Conservation (phyloP, 1,140 invertebrate species). For the Sitobion miscanthi region DNA sequence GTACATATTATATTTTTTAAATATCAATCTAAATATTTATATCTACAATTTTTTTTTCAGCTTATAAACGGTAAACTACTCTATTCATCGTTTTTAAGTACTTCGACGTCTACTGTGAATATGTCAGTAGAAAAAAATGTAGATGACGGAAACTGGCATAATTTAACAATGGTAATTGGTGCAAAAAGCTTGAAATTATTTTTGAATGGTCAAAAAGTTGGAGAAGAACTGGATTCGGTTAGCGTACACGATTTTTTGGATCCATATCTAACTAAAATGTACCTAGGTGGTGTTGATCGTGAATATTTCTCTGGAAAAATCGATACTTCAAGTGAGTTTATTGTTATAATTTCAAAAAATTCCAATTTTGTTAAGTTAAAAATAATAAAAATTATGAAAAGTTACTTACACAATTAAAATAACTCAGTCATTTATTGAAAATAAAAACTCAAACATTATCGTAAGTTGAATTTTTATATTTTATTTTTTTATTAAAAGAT, state of each 20-base stretch:
- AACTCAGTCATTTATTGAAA: background rate
- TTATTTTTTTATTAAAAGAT: background rate
- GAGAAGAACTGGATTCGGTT: conserved; percentile 82
- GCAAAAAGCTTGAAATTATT: conserved; percentile 74
- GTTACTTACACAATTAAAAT: background rate
- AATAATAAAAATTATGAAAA: background rate
- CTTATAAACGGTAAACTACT: conserved; percentile 34
- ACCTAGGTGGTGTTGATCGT: conserved; percentile 74
- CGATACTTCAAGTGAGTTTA: conserved; percentile 63
- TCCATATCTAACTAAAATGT: conserved; percentile 81
- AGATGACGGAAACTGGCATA: conserved; percentile 86
- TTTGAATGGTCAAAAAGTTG: conserved; percentile 74
- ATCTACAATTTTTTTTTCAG: background rate
- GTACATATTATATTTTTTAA: conserved; percentile 63
- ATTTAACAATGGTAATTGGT: conserved; percentile 74
- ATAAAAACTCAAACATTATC: too few species aligned
- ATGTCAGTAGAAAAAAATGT: conserved; percentile 72
- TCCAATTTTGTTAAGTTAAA: background rate
- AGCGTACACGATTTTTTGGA: conserved; percentile 91
- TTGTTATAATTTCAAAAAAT: background rate
- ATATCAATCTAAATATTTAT: background rate
- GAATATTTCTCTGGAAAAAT: conserved; percentile 67
- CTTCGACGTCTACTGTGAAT: conserved; percentile 68
- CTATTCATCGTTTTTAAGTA: conserved; percentile 45
- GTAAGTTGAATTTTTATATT: background rate